A percentile compares a stretch with the other conserved stretches of the same genome.
Conservation (phyloP, 1,140 invertebrate genomes). For the Muscidifurax raptorellus region DNA sequence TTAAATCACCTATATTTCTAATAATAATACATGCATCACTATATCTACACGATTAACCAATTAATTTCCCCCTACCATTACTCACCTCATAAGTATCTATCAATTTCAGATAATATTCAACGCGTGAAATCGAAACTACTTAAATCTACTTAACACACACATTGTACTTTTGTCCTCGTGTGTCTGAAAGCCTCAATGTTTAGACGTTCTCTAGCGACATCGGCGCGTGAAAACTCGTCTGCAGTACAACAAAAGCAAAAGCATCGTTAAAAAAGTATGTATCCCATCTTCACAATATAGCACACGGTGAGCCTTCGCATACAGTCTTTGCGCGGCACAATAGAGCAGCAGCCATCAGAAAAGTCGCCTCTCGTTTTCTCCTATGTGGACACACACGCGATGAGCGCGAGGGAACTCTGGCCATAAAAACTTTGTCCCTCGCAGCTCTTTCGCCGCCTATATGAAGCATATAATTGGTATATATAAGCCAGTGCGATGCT, state of each 20-base stretch:
- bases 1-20: too few species aligned
- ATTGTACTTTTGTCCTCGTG: too few species aligned
- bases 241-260: neutral
- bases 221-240: neutral
- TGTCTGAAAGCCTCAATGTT: neutral
- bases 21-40: too few species aligned
- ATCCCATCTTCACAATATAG: neutral
- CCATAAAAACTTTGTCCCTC: neutral
- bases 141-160: too few species aligned
- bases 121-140: too few species aligned
- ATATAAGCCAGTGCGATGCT: neutral
- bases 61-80: too few species aligned
- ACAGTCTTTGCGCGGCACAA: neutral
- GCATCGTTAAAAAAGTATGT: neutral
- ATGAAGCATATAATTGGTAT: neutral
- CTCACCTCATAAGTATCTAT: too few species aligned
- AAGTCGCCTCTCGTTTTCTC: neutral
- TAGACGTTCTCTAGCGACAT: neutral
- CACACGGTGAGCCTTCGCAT: neutral
- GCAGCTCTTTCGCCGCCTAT: neutral
- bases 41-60: too few species aligned
- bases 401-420: neutral
- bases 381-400: neutral
- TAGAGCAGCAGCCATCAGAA: neutral
- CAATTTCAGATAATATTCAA: too few species aligned